Base-by-base conservation (phyloP, 1,140 invertebrate genomes). In the Bombus waltoni region DNA sequence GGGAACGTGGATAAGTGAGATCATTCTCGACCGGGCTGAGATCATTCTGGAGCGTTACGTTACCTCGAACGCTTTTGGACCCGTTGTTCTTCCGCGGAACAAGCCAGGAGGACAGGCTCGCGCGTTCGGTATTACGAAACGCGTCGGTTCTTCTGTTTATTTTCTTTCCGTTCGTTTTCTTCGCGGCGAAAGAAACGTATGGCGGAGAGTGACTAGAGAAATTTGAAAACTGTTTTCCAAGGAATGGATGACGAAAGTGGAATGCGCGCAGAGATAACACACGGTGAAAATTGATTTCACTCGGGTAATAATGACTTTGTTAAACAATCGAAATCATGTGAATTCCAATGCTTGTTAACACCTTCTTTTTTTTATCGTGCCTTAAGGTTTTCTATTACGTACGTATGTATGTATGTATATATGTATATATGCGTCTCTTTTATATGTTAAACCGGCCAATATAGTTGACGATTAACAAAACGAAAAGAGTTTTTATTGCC, bases 111-210 rank as follows among this genome's bases (percentile, higher is more conserved):
- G 32, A 65, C n/a, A 15, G 15, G 70, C 6, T 81, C 53, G 25
- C 79, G 66, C 35, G 9, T 13, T 53, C n/a, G 59, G 1, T 44
- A 28, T 81, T 81, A 59, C 78, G 66, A 81, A 81, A 72, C 32
- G 15, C 38, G 11, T 28, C 42, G 15, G n/a, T 35, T 32, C 62
- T 25, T 40, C 28, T 42, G 42, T 44, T 65, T 25, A 9, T 78
- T 40, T 22, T 32, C 9, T n/a, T 70, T 70, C 6, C 4, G 4
- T 10, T 53, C 1, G 40, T 77, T 47, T 59, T 10, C 8, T 25
- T 4, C 3, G 38, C 35, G 71, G 25, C 1, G 28, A 11, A 42
- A 59, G 28, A 53, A 22, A 40, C 13, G 28, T 28, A 9, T 9
- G 5, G 40, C 22, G 15, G 1, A 35, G n/a, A 44, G 18, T 47